phyloP scores from a whole-genome alignment of 2,113 vertebrate genomes.

The Sylvietta virens region DNA sequence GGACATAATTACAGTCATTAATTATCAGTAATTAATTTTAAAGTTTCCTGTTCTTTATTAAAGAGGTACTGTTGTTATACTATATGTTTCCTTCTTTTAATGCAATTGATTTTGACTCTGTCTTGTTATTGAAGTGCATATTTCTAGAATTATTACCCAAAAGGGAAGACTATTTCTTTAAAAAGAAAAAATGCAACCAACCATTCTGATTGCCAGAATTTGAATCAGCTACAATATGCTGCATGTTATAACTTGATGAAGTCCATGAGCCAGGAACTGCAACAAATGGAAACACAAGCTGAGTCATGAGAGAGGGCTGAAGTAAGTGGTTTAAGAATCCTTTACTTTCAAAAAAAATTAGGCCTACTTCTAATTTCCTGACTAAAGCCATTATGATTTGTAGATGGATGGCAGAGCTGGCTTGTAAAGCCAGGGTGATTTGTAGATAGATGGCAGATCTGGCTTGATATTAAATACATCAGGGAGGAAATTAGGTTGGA shows the following conservation, averaged over 20 bases:
- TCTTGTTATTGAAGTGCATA: neutral
- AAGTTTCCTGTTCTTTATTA: neutral
- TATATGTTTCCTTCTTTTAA: neutral
- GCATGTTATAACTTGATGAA: neutral
- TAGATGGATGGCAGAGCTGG: neutral
- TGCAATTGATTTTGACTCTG: neutral
- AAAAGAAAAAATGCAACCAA: neutral
- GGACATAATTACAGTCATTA: neutral
- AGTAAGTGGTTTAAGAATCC: slow-evolving; percentile 9
- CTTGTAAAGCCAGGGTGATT: slow-evolving; percentile 40
- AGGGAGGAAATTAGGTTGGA: slow-evolving; percentile 50
- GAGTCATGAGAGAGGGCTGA: neutral
- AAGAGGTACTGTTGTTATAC: neutral
- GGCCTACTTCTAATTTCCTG: slow-evolving; percentile 32
- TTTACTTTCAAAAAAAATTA: neutral
- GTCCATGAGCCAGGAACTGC: neutral
- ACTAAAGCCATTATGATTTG: slow-evolving; percentile 18
- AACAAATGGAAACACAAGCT: slow-evolving; percentile 3
- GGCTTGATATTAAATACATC: slow-evolving; percentile 41
- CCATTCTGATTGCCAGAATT: neutral
- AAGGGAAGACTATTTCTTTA: neutral
- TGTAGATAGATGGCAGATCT: slow-evolving; percentile 31
- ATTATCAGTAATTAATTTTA: neutral
- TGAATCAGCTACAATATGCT: slow-evolving; percentile 25
- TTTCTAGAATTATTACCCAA: neutral